phyloP scores from a whole-genome alignment of 1,140 invertebrate genomes.

The Diplogasteroides magnus region DNA sequence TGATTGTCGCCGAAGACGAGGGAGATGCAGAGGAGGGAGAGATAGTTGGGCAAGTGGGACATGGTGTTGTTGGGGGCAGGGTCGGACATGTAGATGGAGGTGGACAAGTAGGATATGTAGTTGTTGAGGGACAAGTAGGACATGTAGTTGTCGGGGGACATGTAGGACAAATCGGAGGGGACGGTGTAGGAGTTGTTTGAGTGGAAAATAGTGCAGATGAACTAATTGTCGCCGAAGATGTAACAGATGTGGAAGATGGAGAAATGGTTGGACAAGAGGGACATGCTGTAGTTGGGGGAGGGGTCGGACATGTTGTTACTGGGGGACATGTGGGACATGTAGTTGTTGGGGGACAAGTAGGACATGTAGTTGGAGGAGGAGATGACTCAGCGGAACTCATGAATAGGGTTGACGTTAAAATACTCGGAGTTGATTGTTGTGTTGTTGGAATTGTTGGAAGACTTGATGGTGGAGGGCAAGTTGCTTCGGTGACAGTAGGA shows the following conservation, averaged over 20 bases:
- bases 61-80: not conserved
- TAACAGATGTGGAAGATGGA: too few species aligned
- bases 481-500: not conserved
- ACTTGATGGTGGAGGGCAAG: not conserved
- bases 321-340: too few species aligned
- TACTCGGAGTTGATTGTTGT: not conserved
- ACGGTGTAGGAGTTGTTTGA: too few species aligned
- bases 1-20: too few species aligned
- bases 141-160: too few species aligned
- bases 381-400: not conserved
- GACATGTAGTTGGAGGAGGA: not conserved
- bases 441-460: not conserved
- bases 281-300: not conserved
- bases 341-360: not conserved
- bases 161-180: too few species aligned
- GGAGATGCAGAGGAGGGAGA: too few species aligned
- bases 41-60: not conserved
- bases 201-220: too few species aligned
- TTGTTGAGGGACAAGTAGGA: too few species aligned
- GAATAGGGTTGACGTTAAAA: not conserved
- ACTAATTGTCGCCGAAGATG: too few species aligned
- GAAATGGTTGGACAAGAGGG: not conserved
- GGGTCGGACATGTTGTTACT: not conserved
- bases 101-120: too few species aligned
- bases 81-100: too few species aligned